These are phyloP conservation scores for Panulirus ornatus DNA, from an alignment of 1,140 invertebrate genomes.

Conservation along the genomic window DNA sequence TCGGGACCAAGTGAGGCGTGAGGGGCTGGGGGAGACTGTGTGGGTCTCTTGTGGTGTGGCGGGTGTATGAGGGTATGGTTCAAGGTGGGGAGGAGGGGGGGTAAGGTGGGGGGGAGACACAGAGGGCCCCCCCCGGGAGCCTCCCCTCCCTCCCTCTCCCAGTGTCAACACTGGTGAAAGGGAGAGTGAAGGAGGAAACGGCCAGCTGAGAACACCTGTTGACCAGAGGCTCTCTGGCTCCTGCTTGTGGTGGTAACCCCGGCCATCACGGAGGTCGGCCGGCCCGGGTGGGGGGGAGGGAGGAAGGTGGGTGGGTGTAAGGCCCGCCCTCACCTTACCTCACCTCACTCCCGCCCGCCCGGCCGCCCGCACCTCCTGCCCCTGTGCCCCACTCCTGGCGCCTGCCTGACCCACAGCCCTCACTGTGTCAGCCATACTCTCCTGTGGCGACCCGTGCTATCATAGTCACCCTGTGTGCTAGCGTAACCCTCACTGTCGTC, in stretches of 20 bases:
- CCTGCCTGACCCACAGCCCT: no score
- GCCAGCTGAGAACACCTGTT: slow-evolving; percentile 30
- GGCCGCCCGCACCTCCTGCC: no score
- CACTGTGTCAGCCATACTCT: no score
- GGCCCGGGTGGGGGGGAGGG: neutral
- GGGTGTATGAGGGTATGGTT: neutral
- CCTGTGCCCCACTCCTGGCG: no score
- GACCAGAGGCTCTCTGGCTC: slow-evolving; percentile 14
- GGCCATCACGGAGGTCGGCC: neutral
- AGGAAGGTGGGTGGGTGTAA: neutral
- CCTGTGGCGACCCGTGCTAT: no score
- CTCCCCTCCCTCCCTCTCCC: neutral
- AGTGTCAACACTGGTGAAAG: slow-evolving; percentile 23
- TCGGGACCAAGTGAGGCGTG: neutral
- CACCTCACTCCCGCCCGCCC: slow-evolving; percentile 13
- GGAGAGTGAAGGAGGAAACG: slow-evolving; percentile 12
- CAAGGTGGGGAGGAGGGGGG: neutral
- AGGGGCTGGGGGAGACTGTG: neutral
- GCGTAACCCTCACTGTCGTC: no score
- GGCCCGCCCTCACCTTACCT: neutral
- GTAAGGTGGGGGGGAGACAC: neutral
- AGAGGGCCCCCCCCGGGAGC: neutral
- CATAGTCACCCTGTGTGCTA: no score
- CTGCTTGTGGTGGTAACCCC: neutral
- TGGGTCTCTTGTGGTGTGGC: neutral